Evolutionary conservation across 2,888 invertebrate species (phyloP).

Genomic region (Synergus japonicus): DNA sequence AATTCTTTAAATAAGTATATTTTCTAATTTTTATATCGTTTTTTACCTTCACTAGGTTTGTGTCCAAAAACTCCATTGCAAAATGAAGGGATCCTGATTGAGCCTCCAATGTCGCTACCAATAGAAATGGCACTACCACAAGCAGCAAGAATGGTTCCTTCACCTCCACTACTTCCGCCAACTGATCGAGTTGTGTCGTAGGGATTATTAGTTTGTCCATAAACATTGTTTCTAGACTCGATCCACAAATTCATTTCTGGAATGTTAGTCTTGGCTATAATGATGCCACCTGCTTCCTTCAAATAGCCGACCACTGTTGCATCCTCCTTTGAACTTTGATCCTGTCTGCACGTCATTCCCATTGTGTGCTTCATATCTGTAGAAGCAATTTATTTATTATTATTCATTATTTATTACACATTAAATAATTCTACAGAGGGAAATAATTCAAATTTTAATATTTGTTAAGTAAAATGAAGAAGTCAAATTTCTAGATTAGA

Average conservation of each 20-base stretch:
- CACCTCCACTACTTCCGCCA: conserved; percentile 96
- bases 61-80: conserved; percentile 94
- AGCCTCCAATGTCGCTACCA: conserved; percentile 97
- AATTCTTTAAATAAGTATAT: conserved; percentile 12
- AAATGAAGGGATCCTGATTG: conserved; percentile 94
- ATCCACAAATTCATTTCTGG: conserved; percentile 96
- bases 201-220: conserved; percentile 94
- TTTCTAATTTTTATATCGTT: conserved; percentile 48
- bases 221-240: conserved; percentile 92
- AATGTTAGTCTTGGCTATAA: conserved; percentile 93
- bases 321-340: conserved; percentile 84
- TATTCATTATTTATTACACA: too few species aligned
- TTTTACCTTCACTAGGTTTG: conserved; percentile 85
- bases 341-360: conserved; percentile 82
- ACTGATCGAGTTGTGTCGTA: conserved; percentile 90
- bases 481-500: too few species aligned
- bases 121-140: conserved; percentile 91
- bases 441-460: too few species aligned
- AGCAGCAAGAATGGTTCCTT: conserved; percentile 86
- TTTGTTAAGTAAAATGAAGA: too few species aligned
- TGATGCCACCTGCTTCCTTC: conserved; percentile 90
- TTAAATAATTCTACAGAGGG: too few species aligned
- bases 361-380: conserved; percentile 82
- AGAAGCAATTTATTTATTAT: conserved; percentile 23
- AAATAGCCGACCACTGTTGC: conserved; percentile 87